Evolutionary conservation across 2,797 vertebrate species (phyloP).

Genomic region (Eospalax fontanierii): DNA sequence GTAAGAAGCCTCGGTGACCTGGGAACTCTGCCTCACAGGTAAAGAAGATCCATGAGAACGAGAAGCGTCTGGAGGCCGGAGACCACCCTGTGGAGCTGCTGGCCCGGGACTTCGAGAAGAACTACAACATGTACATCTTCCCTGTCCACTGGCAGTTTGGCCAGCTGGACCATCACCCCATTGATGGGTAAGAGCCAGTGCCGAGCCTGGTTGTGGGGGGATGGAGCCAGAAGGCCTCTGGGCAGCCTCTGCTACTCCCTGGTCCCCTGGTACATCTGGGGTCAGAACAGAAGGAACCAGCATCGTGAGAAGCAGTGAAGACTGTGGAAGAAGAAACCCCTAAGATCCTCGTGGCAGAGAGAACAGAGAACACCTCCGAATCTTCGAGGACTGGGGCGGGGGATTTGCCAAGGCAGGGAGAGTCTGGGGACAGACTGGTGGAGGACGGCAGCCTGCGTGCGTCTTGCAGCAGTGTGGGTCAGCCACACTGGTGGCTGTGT

Average conservation of each 20-base stretch:
- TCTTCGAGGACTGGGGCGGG: background rate
- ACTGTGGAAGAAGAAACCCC: background rate
- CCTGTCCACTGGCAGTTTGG: slow-evolving; percentile 99
- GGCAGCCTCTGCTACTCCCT: background rate
- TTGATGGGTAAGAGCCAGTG: slow-evolving; percentile 92
- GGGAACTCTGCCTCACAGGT: slow-evolving; percentile 89
- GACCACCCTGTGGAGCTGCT: slow-evolving; percentile 97
- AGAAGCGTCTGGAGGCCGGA: slow-evolving; percentile 97
- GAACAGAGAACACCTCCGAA: background rate
- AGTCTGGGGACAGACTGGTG: background rate
- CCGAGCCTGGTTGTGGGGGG: background rate
- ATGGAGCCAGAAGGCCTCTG: background rate
- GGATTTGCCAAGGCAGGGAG: background rate
- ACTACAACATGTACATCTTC: slow-evolving; percentile 99
- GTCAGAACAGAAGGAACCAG: background rate
- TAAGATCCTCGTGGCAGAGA: no score
- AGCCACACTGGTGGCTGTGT: no score
- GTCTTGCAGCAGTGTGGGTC: background rate
- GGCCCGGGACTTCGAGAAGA: slow-evolving; percentile 98
- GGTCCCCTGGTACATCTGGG: background rate
- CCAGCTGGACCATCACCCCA: slow-evolving; percentile 98
- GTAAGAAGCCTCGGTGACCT: background rate
- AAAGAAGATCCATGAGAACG: slow-evolving; percentile 98
- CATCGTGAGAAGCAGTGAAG: background rate
- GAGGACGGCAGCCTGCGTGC: background rate